Conservation (phyloP, 1,140 invertebrate species). For the Neotoxoptera formosana region DNA sequence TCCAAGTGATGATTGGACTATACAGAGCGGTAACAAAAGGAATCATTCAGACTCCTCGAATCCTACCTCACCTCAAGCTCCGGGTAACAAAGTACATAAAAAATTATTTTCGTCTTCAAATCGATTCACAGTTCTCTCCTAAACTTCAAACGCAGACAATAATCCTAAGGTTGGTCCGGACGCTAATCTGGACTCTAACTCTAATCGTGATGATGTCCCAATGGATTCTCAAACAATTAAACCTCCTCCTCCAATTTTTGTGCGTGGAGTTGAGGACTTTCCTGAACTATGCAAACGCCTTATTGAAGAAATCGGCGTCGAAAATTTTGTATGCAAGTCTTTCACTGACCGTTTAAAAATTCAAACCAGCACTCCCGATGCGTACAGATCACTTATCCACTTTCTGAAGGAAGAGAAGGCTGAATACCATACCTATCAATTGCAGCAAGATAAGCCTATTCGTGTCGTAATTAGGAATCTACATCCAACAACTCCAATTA, state of each 20-base stretch:
- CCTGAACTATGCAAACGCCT: background rate
- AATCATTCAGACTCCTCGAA: too few species aligned
- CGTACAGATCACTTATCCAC: background rate
- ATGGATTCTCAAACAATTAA: background rate
- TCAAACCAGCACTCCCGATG: background rate
- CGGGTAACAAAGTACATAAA: too few species aligned
- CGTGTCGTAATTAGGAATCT: background rate
- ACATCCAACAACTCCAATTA: background rate
- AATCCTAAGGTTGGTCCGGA: background rate
- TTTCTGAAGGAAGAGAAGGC: background rate
- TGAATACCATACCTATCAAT: background rate
- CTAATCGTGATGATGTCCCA: background rate
- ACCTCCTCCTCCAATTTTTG: background rate
- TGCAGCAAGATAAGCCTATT: background rate
- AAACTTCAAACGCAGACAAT: background rate
- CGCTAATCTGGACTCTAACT: background rate
- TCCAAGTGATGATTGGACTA: too few species aligned
- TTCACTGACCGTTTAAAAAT: background rate
- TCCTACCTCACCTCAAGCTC: too few species aligned
- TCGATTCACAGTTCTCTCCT: background rate
- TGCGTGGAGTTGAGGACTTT: background rate
- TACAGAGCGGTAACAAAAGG: too few species aligned
- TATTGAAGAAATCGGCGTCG: background rate
- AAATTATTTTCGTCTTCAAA: background rate
- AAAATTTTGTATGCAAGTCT: background rate